Percentiles rank a stretch among this genome's conserved stretches.
phyloP scores from a whole-genome alignment of 2,113 vertebrate species.

The Sander vitreus region DNA sequence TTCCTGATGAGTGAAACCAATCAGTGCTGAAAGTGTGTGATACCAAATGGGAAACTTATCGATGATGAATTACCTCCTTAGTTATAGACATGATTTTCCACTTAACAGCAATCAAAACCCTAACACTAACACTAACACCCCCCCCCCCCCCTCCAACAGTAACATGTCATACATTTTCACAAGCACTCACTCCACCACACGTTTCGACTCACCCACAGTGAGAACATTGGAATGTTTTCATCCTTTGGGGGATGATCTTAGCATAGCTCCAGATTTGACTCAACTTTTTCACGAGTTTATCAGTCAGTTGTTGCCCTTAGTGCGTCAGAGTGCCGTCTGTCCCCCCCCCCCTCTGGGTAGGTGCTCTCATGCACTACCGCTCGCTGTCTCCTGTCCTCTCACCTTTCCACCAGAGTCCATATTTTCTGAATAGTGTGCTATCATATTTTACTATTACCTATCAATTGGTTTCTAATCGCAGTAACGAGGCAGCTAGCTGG shows the following conservation, averaged over 20 bases:
- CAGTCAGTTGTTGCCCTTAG: constrained; percentile 16
- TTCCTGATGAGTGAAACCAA: constrained; percentile 6
- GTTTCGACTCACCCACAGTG: not conserved
- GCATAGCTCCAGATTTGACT: not conserved
- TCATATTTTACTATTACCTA: constrained; percentile 90
- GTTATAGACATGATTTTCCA: constrained; percentile 40
- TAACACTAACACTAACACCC: not conserved
- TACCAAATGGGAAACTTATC: not conserved
- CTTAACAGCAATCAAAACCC: constrained; percentile 1
- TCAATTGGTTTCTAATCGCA: constrained; percentile 90
- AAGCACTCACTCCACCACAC: not conserved
- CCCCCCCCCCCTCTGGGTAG: not conserved
- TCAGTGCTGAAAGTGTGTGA: not conserved
- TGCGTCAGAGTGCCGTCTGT: not conserved
- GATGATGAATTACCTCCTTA: constrained; percentile 35
- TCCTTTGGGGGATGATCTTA: not conserved
- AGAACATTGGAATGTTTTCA: not conserved
- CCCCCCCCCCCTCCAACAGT: not conserved
- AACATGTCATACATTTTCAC: not conserved
- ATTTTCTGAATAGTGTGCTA: constrained; percentile 82
- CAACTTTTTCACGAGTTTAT: not conserved
- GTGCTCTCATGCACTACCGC: constrained; percentile 13
- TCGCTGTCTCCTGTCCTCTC: constrained; percentile 58
- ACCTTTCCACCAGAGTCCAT: constrained; percentile 80
- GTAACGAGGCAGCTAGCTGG: constrained; percentile 87